These are phyloP conservation scores for Brassicogethes aeneus DNA, from an alignment of 2,888 invertebrate genomes.

Conservation along the genomic window DNA sequence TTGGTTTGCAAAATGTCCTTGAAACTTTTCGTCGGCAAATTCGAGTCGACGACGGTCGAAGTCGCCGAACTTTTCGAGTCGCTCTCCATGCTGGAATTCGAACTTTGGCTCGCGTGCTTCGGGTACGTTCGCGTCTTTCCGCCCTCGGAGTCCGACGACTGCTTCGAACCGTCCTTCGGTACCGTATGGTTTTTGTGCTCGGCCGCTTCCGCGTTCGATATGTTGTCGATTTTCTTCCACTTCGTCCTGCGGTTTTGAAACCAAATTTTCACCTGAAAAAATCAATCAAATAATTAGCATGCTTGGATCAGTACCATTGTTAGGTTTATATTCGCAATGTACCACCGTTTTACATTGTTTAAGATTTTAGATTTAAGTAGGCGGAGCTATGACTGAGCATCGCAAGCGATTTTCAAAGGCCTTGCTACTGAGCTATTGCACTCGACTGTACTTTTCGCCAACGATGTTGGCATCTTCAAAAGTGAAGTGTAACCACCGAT, in stretches of 20 bases:
- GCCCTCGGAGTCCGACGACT: slow-evolving; percentile 18
- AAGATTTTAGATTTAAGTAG: too few species aligned
- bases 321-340: too few species aligned
- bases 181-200: slow-evolving; percentile 58
- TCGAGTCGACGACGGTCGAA: slow-evolving; percentile 19
- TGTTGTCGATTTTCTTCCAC: slow-evolving; percentile 90
- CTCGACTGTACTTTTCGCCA: too few species aligned
- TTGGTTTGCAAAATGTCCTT: slow-evolving; percentile 32
- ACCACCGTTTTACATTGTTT: too few species aligned
- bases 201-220: slow-evolving; percentile 79
- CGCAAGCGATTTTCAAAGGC: too few species aligned
- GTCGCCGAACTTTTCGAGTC: slow-evolving; percentile 37
- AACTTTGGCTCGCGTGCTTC: slow-evolving; percentile 33
- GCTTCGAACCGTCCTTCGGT: slow-evolving; percentile 19
- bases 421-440: too few species aligned
- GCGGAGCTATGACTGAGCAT: too few species aligned
- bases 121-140: slow-evolving; percentile 24
- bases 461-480: too few species aligned
- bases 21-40: slow-evolving; percentile 30
- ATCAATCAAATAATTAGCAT: too few species aligned
- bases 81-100: slow-evolving; percentile 37
- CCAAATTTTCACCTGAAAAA: slow-evolving; percentile 80
- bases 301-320: too few species aligned
- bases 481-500: too few species aligned
- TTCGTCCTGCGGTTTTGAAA: slow-evolving; percentile 79